phyloP scores from a whole-genome alignment of 2,888 invertebrate genomes.

The Lochmaea crataegi region DNA sequence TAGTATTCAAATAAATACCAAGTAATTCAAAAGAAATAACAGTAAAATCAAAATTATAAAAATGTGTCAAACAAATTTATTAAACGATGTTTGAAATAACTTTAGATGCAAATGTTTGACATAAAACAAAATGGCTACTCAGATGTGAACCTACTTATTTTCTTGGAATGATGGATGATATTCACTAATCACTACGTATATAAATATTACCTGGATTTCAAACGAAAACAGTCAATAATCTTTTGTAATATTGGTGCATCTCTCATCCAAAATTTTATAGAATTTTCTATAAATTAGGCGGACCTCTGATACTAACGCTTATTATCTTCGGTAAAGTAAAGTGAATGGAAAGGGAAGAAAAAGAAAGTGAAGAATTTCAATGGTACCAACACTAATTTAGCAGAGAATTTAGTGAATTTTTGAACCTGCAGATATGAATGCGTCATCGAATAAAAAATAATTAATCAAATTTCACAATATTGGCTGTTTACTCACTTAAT shows the following conservation, averaged over 20 bases:
- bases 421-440: background rate
- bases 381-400: constrained; percentile 17
- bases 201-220: constrained; percentile 52
- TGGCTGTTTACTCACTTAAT: too few relatives aligned
- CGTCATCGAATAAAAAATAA: background rate
- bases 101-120: constrained; percentile 26
- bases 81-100: constrained; percentile 27
- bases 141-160: constrained; percentile 19
- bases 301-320: constrained; percentile 51
- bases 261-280: constrained; percentile 44
- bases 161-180: constrained; percentile 3
- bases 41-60: background rate
- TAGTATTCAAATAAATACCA: background rate
- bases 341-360: constrained; percentile 12
- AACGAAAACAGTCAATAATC: constrained; percentile 44
- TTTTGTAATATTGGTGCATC: constrained; percentile 49
- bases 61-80: background rate
- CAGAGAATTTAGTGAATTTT: background rate
- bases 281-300: constrained; percentile 46
- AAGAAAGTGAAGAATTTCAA: constrained; percentile 20
- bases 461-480: too few relatives aligned
- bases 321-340: constrained; percentile 46
- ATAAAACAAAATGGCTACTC: constrained; percentile 32
- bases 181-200: constrained; percentile 24
- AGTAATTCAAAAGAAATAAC: background rate